Conservation (phyloP, 1,140 invertebrate species). For the Zaprionus lachaisei region DNA sequence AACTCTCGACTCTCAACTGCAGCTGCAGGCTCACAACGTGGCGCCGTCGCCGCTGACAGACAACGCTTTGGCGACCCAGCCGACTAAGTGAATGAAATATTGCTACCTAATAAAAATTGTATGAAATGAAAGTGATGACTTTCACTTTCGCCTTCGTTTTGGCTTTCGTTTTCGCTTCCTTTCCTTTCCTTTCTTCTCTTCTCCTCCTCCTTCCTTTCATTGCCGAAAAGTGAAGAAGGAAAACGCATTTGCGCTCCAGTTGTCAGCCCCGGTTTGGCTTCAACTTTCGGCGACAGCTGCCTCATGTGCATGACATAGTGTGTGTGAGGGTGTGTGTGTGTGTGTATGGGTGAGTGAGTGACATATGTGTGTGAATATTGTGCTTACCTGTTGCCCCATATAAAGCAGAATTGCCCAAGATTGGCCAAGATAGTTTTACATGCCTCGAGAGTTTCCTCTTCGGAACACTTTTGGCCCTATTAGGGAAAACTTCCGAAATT, state of each 20-base stretch:
- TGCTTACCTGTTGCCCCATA: slow-evolving; percentile 16
- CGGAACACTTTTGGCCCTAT: background rate
- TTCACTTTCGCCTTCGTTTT: slow-evolving; percentile 63
- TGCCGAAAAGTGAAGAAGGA: background rate
- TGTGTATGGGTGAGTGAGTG: background rate
- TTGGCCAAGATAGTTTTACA: background rate
- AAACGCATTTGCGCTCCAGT: slow-evolving; percentile 3
- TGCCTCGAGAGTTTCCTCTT: background rate
- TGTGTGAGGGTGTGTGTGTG: slow-evolving; percentile 4
- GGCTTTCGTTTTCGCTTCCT: background rate
- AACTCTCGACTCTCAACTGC: background rate
- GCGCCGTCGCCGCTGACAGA: slow-evolving; percentile 23
- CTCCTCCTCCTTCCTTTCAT: slow-evolving; percentile 3
- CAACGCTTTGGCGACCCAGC: slow-evolving; percentile 37
- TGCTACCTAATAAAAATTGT: slow-evolving; percentile 78
- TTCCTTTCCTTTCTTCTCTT: too few relatives aligned
- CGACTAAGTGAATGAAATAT: slow-evolving; percentile 80
- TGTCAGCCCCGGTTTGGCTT: slow-evolving; percentile 14
- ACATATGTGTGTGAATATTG: background rate
- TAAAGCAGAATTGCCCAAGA: background rate
- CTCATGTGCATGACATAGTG: slow-evolving; percentile 10
- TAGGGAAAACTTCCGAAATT: background rate
- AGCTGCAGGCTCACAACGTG: slow-evolving; percentile 29
- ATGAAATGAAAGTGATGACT: slow-evolving; percentile 82
- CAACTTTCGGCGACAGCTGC: slow-evolving; percentile 33